These are phyloP conservation scores for Garra rufa DNA, from an alignment of 2,113 vertebrate species.

Conservation along the genomic window DNA sequence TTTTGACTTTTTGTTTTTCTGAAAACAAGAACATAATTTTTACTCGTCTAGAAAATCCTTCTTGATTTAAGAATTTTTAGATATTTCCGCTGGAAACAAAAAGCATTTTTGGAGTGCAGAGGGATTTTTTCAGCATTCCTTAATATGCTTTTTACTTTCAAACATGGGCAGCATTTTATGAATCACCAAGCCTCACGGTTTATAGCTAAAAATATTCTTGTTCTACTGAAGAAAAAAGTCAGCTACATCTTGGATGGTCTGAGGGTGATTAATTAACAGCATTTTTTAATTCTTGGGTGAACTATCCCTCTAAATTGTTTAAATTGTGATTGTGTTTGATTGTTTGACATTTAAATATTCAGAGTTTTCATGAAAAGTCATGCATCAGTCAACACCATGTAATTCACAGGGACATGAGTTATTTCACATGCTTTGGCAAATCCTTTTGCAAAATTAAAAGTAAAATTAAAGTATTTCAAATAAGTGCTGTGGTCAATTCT, in stretches of 20 bases:
- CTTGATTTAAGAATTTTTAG: no score
- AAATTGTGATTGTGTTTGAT: constrained; percentile 19
- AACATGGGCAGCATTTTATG: no score
- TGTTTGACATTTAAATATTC: background rate
- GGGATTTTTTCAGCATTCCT: no score
- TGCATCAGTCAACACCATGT: background rate
- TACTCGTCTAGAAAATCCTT: no score
- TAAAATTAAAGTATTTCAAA: background rate
- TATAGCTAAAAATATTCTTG: no score
- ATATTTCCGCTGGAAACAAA: no score
- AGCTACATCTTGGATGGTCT: background rate
- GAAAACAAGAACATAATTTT: no score
- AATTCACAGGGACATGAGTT: background rate
- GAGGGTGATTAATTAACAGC: background rate
- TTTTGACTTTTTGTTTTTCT: no score
- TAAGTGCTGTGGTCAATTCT: background rate
- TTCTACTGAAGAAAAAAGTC: no score
- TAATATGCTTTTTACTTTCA: no score
- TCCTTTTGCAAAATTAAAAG: background rate
- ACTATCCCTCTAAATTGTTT: background rate
- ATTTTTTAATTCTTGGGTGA: background rate
- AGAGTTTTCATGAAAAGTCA: background rate
- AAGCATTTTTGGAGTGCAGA: no score
- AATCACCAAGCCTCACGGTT: no score
- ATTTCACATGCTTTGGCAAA: background rate